Evolutionary conservation across 2,113 vertebrate species (phyloP), one percentile per base, ranked within the genome.

Genomic region (Buteo buteo): DNA sequence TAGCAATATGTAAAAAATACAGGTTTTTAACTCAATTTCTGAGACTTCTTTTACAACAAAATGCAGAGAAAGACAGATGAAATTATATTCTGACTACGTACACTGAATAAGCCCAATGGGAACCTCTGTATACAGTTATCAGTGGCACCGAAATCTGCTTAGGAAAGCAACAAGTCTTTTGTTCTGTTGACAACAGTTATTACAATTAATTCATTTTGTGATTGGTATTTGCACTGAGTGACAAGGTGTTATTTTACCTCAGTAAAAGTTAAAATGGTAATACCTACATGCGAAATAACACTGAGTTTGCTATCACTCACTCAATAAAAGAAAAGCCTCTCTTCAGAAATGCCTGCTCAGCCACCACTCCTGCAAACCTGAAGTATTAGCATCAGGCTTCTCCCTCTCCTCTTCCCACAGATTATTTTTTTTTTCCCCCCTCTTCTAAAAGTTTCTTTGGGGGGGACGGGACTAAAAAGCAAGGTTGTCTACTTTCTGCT

Each of bases 231-330:
- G 98, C 97, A 94, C 98, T 98, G 98, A 99, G 98, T 99, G 99
- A 99, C 99, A 99, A 98, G 98, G 98, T 98, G 98, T 98, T 99
- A 99, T 99, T 99, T 99, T 99, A 99, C 98, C 98, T 98, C 98
- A 45, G 98, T 96, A 97, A 98, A 98, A 98, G 98, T 98, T 98
- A 98, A 99, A 98, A 97, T 93, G 98, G 98, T 98, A 99, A 98
- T 98, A 98, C 98, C 98, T 98, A 98, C 97, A 96, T 98, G 98
- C 66, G 52, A 98, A 98, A 98, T 97, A 97, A 97, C 97, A 97
- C 98, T 59, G 92, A 97, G 98, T 98, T 98, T 98, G 97, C 98
- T 97, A 97, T 98, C 98, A 93, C 94, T 97, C 97, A 94, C 34
- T 92, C 94, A 96, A 98, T 93, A 97, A 95, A 97, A 97, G 97